These are phyloP conservation scores for Seladonia tumulorum DNA, from an alignment of 2,888 invertebrate genomes.

Conservation along the genomic window DNA sequence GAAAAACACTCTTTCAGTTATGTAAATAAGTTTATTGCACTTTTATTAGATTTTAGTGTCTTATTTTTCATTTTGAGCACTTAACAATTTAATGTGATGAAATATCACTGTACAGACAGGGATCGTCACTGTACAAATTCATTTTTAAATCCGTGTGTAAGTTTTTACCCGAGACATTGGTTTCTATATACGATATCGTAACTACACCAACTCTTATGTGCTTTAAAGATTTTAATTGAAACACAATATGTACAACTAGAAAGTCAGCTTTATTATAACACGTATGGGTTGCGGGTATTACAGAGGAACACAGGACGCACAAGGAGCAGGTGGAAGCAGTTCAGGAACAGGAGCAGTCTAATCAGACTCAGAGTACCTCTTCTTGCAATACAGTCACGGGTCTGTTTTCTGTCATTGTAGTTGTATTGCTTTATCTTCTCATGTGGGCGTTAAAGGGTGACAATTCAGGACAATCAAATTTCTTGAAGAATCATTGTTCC, in stretches of 20 bases:
- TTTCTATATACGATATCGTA: conserved; percentile 57
- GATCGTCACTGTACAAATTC: conserved; percentile 30
- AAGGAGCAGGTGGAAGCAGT: conserved; percentile 82
- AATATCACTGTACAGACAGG: conserved; percentile 27
- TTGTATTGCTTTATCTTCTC: conserved; percentile 76
- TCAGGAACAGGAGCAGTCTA: conserved; percentile 82
- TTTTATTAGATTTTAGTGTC: conserved; percentile 5
- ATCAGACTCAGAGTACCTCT: conserved; percentile 82
- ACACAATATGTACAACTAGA: conserved; percentile 56
- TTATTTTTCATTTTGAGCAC: conserved; percentile 9
- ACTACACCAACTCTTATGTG: conserved; percentile 58
- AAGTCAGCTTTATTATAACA: conserved; percentile 73
- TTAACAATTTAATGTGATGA: conserved; percentile 23
- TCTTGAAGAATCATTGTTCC: not conserved
- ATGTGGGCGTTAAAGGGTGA: conserved; percentile 51
- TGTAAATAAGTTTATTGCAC: conserved; percentile 41
- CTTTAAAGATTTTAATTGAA: conserved; percentile 53
- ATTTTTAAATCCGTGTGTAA: conserved; percentile 39
- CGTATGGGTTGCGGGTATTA: conserved; percentile 82
- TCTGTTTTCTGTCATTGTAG: conserved; percentile 83
- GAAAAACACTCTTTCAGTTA: conserved; percentile 32
- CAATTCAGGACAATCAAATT: conserved; percentile 8
- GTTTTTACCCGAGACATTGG: conserved; percentile 26
- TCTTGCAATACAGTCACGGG: conserved; percentile 83
- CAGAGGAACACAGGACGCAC: conserved; percentile 82